Conservation (phyloP, 2,888 invertebrate species). For the Clostera curtula region DNA sequence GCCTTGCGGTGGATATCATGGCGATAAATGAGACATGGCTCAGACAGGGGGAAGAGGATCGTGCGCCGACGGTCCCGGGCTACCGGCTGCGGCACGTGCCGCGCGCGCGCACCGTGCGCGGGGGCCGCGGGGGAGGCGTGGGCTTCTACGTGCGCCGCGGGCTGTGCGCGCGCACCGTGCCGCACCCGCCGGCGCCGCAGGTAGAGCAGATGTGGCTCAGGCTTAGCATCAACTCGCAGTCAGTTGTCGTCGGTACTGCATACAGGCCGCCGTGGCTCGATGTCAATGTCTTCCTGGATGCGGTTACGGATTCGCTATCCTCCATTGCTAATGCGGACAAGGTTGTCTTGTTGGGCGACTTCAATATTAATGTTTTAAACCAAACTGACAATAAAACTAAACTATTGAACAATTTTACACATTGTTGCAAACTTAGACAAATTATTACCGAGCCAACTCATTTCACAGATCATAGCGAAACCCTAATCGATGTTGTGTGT, state of each 20-base stretch:
- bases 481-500: not conserved
- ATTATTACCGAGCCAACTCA: not conserved
- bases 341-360: constrained; percentile 1
- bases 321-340: not conserved
- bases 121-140: not conserved
- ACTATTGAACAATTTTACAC: not conserved
- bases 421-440: not conserved
- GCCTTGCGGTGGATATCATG: too few relatives aligned
- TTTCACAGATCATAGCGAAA: not conserved
- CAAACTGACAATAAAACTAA: not conserved
- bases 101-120: too few relatives aligned
- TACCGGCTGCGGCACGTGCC: too few relatives aligned
- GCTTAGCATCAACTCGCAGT: not conserved
- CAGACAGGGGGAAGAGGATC: too few relatives aligned
- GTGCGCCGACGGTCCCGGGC: too few relatives aligned
- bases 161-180: not conserved
- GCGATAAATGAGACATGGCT: too few relatives aligned
- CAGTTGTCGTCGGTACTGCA: not conserved
- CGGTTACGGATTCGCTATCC: not conserved
- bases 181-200: not conserved
- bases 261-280: constrained; percentile 3
- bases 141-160: not conserved
- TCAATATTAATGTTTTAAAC: constrained; percentile 1
- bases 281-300: not conserved
- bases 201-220: not conserved